Conservation (phyloP, 1,140 invertebrate species). For the Maniola jurtina region DNA sequence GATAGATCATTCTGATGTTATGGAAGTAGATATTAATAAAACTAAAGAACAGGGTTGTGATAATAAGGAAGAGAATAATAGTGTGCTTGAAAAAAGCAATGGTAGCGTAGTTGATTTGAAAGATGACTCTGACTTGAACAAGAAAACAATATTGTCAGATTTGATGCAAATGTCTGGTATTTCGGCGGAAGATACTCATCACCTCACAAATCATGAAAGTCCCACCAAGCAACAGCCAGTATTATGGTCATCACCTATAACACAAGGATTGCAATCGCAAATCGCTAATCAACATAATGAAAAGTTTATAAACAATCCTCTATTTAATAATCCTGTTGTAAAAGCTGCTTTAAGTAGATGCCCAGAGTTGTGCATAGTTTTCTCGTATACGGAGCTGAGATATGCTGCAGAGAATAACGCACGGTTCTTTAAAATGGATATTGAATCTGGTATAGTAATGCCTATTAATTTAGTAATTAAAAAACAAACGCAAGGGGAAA, state of each 20-base stretch:
- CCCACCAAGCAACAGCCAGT: not conserved
- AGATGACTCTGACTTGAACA: not conserved
- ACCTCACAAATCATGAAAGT: conserved; percentile 11
- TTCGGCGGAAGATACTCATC: conserved; percentile 48
- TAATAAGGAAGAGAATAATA: not conserved
- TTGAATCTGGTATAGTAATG: conserved; percentile 39
- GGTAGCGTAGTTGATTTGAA: not conserved
- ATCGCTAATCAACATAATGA: not conserved
- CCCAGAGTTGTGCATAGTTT: conserved; percentile 42
- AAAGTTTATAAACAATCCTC: not conserved
- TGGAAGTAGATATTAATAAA: not conserved
- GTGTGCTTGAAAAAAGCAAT: not conserved
- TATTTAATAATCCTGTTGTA: conserved; percentile 9
- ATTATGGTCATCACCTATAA: not conserved
- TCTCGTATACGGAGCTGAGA: conserved; percentile 51
- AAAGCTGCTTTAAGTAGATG: conserved; percentile 16
- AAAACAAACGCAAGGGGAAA: conserved; percentile 24
- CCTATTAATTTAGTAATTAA: conserved; percentile 51
- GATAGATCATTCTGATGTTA: not conserved
- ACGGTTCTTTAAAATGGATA: conserved; percentile 56
- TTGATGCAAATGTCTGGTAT: conserved; percentile 74
- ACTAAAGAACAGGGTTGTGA: not conserved
- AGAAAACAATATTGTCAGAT: conserved; percentile 65
- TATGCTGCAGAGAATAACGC: conserved; percentile 42
- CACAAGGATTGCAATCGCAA: not conserved